A percentile compares a stretch with the other conserved stretches of the same genome.
Evolutionary conservation across 2,888 invertebrate genomes (phyloP).

Genomic region (Leistus spinibarbis): DNA sequence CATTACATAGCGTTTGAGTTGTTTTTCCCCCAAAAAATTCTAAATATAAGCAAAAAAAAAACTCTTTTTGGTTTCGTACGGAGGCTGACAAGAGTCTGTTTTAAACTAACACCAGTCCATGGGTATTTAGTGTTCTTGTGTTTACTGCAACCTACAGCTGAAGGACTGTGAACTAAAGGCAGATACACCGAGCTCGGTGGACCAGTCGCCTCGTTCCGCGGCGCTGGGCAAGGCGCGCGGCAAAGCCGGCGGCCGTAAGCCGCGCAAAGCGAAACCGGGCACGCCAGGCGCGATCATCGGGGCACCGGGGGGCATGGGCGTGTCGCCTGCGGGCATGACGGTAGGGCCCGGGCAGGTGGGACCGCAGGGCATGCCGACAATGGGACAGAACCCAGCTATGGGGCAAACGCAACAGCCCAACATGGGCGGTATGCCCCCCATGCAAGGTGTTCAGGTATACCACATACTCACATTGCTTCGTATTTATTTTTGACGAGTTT

Average conservation of each 20-base stretch:
- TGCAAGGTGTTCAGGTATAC: conserved; percentile 52
- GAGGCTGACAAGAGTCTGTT: conserved; percentile 24
- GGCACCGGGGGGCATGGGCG: conserved; percentile 41
- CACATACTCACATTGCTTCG: conserved; percentile 38
- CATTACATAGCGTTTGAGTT: conserved; percentile 27
- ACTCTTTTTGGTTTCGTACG: conserved; percentile 39
- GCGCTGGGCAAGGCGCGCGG: conserved; percentile 59
- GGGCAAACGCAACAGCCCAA: conserved; percentile 41
- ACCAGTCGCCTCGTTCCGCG: conserved; percentile 69
- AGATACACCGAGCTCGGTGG: conserved; percentile 71
- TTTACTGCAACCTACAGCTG: conserved; percentile 55
- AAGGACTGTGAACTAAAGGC: conserved; percentile 69
- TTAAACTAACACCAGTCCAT: neutral
- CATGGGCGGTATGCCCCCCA: conserved; percentile 44
- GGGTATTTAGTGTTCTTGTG: conserved; percentile 51
- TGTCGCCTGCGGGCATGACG: conserved; percentile 37
- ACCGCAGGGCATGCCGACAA: conserved; percentile 11
- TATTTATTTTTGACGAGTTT: conserved; percentile 36
- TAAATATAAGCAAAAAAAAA: neutral
- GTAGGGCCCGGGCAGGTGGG: conserved; percentile 40
- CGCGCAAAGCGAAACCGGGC: conserved; percentile 57
- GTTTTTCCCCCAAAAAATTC: conserved; percentile 7
- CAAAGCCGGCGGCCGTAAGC: conserved; percentile 62
- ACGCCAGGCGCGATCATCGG: conserved; percentile 46
- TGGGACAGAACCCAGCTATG: conserved; percentile 39